Percentiles rank a stretch among this genome's conserved stretches.
phyloP scores from a whole-genome alignment of 2,888 invertebrate species.

The Acanthosepion esculentum region DNA sequence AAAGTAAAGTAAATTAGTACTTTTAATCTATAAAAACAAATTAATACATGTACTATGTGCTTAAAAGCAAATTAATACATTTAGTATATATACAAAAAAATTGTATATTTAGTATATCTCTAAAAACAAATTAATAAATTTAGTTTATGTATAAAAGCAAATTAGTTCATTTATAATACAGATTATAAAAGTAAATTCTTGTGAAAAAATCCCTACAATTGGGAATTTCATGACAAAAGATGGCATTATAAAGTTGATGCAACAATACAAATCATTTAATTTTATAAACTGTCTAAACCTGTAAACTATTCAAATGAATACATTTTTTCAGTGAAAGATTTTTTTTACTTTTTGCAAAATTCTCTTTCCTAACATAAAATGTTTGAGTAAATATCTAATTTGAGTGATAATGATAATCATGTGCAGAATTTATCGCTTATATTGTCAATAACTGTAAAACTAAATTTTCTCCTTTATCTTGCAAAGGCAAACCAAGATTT shows the following conservation, averaged over 20 bases:
- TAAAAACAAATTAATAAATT: too few species aligned
- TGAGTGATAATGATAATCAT: too few species aligned
- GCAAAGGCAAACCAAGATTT: not conserved
- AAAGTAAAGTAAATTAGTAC: too few species aligned
- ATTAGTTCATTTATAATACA: too few species aligned
- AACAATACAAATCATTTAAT: not conserved
- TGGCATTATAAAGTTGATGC: not conserved
- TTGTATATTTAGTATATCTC: too few species aligned
- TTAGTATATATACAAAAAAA: too few species aligned
- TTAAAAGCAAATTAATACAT: not conserved
- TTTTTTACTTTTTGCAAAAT: not conserved
- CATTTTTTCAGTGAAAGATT: not conserved
- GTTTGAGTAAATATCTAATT: not conserved
- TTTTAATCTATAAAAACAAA: too few species aligned
- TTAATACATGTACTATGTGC: not conserved
- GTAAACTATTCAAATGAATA: not conserved
- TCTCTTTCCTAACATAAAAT: not conserved
- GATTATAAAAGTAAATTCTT: not conserved
- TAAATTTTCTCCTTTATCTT: not conserved
- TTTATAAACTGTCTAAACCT: not conserved
- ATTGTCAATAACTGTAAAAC: not conserved
- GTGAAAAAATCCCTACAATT: not conserved
- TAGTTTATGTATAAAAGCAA: too few species aligned
- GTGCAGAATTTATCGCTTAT: not conserved
- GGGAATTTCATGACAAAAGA: not conserved